Evolutionary conservation across 2,113 vertebrate species (phyloP).

Genomic region (Heterotilapia buettikoferi): DNA sequence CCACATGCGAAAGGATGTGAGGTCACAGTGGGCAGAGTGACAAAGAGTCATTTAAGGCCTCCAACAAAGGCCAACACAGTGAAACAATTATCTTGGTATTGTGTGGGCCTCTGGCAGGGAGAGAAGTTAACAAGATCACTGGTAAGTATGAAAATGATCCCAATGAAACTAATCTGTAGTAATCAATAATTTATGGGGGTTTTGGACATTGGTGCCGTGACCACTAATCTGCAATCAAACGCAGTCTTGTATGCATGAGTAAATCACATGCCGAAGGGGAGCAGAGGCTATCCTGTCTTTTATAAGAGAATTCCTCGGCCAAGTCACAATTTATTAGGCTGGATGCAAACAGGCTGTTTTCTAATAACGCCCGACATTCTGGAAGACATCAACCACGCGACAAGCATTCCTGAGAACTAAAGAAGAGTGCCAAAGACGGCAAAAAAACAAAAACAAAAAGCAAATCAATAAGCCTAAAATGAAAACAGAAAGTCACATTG

Average conservation of each 20-base stretch:
- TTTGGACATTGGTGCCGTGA: neutral
- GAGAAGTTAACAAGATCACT: slow-evolving; percentile 26
- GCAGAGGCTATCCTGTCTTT: neutral
- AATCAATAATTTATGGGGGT: slow-evolving; percentile 30
- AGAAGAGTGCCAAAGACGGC: neutral
- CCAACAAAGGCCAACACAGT: slow-evolving; percentile 39
- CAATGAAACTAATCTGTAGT: slow-evolving; percentile 13
- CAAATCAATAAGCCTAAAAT: neutral
- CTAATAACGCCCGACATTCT: neutral
- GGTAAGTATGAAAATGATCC: slow-evolving; percentile 2
- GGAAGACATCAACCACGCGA: slow-evolving; percentile 1
- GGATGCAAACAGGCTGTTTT: slow-evolving; percentile 13
- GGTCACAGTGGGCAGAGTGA: slow-evolving; percentile 33
- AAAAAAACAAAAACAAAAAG: neutral
- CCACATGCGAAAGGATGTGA: slow-evolving; percentile 36
- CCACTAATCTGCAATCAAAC: slow-evolving; percentile 15
- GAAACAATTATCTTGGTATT: slow-evolving; percentile 58
- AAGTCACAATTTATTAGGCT: slow-evolving; percentile 11
- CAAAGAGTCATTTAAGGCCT: slow-evolving; percentile 43
- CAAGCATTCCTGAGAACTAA: neutral
- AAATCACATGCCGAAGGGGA: neutral
- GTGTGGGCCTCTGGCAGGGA: slow-evolving; percentile 18
- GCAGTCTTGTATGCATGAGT: neutral
- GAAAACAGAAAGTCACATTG: slow-evolving; percentile 2
- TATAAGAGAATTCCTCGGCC: neutral